Evolutionary conservation across 2,888 invertebrate species (phyloP), one percentile per base, ranked within the genome.

Genomic region (Smittia aterrima): DNA sequence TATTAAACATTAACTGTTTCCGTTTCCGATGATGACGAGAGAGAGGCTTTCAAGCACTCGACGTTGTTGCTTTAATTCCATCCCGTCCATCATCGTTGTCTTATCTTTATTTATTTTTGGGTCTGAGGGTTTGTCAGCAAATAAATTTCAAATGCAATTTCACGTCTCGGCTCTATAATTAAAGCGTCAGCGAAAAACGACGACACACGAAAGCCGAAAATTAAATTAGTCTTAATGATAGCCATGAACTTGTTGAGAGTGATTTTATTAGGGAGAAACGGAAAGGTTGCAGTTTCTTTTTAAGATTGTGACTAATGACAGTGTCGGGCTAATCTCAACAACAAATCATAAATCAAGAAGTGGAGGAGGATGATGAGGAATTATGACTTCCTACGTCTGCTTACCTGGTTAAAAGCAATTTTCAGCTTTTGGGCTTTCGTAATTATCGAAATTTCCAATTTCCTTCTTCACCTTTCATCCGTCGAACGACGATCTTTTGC

Each of bases 1-100:
- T 70, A 70, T 70, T 70, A 70, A 70, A 32, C 32, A 16, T 47
- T 18, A 70, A 66, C 40, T 47, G 47, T 53, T 41, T 70, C 70
- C 70, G 70, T 7, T 70, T 13, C 22, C 25, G 22, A 13, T 66
- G 32, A 9, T 32, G 32, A 32, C 32, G 32, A 3, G 32, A 32
- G n/a, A n/a, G 32, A 32, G 32, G 32, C 32, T 32, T 32, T 9
- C 32, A 32, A 32, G 32, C 32, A 32, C 32, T 32, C 32, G 32
- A n/a, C n/a, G n/a, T 32, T 9, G 32, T 40, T 32, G 38, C 22
- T 66, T 66, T 66, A 32, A 32, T 32, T 32, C 32, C 32, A 32
- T 32, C 32, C 32, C 32, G 32, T 32, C 32, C 32, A 32, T 32
- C 32, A 32, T 32, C 32, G 32, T 32, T 32, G 32, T 9, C 54